A percentile compares a stretch with the other conserved stretches of the same genome.
phyloP scores from a whole-genome alignment of 2,888 invertebrate genomes.

The Platycheirus rosarum region DNA sequence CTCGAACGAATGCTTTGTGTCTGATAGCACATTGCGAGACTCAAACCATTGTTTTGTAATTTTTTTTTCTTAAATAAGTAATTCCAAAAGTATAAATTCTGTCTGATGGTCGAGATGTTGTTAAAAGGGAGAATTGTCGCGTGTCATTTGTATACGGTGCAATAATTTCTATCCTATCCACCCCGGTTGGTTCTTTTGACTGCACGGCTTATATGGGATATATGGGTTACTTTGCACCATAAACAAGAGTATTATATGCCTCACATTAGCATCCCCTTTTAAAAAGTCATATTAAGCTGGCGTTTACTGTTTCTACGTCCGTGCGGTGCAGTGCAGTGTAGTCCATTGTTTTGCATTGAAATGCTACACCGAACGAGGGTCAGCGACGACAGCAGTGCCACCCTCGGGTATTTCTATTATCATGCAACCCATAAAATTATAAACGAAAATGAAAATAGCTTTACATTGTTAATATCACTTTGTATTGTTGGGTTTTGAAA shows the following conservation, averaged over 20 bases:
- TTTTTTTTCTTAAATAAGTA: slow-evolving; percentile 31
- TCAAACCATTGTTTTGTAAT: slow-evolving; percentile 61
- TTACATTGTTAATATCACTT: slow-evolving; percentile 22
- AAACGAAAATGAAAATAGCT: slow-evolving; percentile 62
- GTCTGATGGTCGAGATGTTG: slow-evolving; percentile 20
- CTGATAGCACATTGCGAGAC: slow-evolving; percentile 35
- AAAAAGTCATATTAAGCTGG: slow-evolving; percentile 54
- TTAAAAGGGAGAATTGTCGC: slow-evolving; percentile 66
- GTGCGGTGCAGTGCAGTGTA: slow-evolving; percentile 26
- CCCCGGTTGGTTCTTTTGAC: slow-evolving; percentile 59
- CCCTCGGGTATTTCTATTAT: slow-evolving; percentile 51
- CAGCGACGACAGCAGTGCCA: slow-evolving; percentile 62
- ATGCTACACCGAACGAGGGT: slow-evolving; percentile 71
- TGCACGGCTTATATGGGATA: slow-evolving; percentile 38
- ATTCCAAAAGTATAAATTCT: slow-evolving; percentile 50
- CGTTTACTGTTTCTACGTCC: slow-evolving; percentile 48
- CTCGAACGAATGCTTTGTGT: slow-evolving; percentile 60
- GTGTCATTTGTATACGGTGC: slow-evolving; percentile 70
- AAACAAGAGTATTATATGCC: slow-evolving; percentile 35
- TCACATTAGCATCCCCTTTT: slow-evolving; percentile 61
- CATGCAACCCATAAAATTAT: slow-evolving; percentile 53
- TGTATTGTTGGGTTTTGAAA: slow-evolving; percentile 27
- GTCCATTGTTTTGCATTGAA: slow-evolving; percentile 72
- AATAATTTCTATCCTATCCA: slow-evolving; percentile 58
- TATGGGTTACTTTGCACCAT: slow-evolving; percentile 23